These are phyloP conservation scores for Pachyuromys duprasi DNA, from an alignment of 2,797 vertebrate genomes.

Conservation along the genomic window DNA sequence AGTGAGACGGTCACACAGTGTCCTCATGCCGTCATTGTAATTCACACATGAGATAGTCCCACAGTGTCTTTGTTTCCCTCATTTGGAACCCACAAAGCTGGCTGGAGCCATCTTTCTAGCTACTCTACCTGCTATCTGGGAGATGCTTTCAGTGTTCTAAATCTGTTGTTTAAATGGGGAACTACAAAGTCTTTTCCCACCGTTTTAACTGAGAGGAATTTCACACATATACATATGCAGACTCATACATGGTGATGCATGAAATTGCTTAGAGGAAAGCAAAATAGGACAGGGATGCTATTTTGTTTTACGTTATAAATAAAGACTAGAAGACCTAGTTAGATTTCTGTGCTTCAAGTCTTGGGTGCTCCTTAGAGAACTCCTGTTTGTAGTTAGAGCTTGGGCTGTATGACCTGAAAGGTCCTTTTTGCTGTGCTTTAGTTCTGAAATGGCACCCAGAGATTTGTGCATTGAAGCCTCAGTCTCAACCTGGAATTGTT, in stretches of 20 bases:
- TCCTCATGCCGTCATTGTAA: not conserved
- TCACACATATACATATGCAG: not conserved
- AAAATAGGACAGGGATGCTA: slow-evolving; percentile 10
- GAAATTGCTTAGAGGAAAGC: slow-evolving; percentile 44
- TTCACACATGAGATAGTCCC: not conserved
- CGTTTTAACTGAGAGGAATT: slow-evolving; percentile 20
- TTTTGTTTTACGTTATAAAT: not conserved
- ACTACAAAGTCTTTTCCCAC: not conserved
- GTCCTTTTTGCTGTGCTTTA: not conserved
- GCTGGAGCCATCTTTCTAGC: not conserved
- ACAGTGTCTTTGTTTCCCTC: not conserved
- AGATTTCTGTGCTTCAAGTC: not conserved
- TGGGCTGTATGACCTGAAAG: not conserved
- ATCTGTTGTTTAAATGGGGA: not conserved
- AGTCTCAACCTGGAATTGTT: not conserved
- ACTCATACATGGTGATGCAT: not conserved
- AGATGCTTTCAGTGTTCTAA: not conserved
- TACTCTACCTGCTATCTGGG: not conserved
- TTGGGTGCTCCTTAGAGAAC: not conserved
- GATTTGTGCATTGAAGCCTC: not conserved
- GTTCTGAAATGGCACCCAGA: not conserved
- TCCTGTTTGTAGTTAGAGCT: not conserved
- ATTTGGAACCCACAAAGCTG: not conserved
- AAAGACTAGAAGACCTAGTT: not conserved
- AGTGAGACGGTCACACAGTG: not conserved